phyloP scores from a whole-genome alignment of 2,797 vertebrate species.

The Cossypha caffra region DNA sequence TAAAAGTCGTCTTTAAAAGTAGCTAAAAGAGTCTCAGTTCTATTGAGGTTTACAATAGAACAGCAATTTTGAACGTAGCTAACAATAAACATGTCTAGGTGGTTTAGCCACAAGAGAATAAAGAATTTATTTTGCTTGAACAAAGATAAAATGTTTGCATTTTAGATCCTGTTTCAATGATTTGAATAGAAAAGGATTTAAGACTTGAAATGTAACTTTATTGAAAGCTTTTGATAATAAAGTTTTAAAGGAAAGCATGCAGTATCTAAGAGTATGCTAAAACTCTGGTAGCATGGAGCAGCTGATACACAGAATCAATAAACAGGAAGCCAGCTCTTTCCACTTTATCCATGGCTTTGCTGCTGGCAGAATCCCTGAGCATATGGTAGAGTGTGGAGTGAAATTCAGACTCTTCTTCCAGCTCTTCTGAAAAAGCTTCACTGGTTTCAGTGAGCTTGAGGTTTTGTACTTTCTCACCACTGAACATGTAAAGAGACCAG shows the following conservation, averaged over 20 bases:
- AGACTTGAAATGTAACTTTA: background rate
- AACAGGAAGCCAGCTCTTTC: conserved; percentile 69
- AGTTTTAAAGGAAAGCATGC: background rate
- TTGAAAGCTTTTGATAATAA: conserved; percentile 2
- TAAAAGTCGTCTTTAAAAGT: background rate
- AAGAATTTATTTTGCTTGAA: background rate
- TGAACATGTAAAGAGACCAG: conserved; percentile 85
- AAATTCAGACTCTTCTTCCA: conserved; percentile 80
- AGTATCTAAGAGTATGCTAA: conserved; percentile 76
- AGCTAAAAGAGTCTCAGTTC: background rate
- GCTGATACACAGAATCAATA: conserved; percentile 76
- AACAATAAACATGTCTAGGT: background rate
- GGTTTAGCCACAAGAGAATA: background rate
- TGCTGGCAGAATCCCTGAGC: conserved; percentile 82
- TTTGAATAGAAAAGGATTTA: background rate
- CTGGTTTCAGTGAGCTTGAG: conserved; percentile 81
- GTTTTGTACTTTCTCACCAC: conserved; percentile 78
- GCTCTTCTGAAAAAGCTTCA: conserved; percentile 78
- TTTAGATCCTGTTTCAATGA: background rate
- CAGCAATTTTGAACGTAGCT: background rate
- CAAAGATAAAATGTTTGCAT: background rate
- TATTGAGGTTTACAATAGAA: background rate
- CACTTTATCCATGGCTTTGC: conserved; percentile 51
- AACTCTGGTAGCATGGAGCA: conserved; percentile 82
- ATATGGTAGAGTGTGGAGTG: conserved; percentile 92